A percentile compares a stretch with the other conserved stretches of the same genome.
Evolutionary conservation across 1,140 invertebrate species (phyloP).

Genomic region (Rhyacophila brunnea): DNA sequence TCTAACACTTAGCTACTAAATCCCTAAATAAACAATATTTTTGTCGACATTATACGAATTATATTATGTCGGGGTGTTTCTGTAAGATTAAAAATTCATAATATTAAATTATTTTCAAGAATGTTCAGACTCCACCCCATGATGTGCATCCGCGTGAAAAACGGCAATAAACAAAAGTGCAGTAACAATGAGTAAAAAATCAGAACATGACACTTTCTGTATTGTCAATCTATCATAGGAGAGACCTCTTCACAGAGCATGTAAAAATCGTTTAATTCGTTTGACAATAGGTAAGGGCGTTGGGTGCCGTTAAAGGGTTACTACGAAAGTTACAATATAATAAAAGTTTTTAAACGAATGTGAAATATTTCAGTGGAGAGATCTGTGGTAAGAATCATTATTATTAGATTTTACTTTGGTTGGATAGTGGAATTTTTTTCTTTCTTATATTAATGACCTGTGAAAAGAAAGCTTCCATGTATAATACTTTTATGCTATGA

Average conservation of each 20-base stretch:
- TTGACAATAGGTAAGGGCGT: slow-evolving; percentile 5
- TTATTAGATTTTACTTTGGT: no score
- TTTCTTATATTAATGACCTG: no score
- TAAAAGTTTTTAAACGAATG: no score
- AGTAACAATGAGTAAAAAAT: slow-evolving; percentile 32
- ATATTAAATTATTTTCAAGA: not conserved
- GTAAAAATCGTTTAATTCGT: slow-evolving; percentile 25
- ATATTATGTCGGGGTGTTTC: no score
- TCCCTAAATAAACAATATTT: slow-evolving; percentile 5
- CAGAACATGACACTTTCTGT: slow-evolving; percentile 34
- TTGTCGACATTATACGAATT: slow-evolving; percentile 7
- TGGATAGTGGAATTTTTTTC: no score
- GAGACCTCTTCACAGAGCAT: slow-evolving; percentile 19
- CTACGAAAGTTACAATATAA: slow-evolving; percentile 7
- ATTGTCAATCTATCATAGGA: slow-evolving; percentile 28
- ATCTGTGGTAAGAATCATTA: no score
- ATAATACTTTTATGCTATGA: no score
- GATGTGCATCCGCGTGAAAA: slow-evolving; percentile 20
- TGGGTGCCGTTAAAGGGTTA: slow-evolving; percentile 10
- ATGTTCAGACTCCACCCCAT: not conserved
- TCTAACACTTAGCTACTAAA: slow-evolving; percentile 3
- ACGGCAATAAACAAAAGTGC: slow-evolving; percentile 19
- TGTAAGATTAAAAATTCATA: not conserved
- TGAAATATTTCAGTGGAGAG: no score
- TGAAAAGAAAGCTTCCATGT: no score